Base-by-base conservation (phyloP, 2,797 vertebrate genomes). In the Salarias fasciatus region DNA sequence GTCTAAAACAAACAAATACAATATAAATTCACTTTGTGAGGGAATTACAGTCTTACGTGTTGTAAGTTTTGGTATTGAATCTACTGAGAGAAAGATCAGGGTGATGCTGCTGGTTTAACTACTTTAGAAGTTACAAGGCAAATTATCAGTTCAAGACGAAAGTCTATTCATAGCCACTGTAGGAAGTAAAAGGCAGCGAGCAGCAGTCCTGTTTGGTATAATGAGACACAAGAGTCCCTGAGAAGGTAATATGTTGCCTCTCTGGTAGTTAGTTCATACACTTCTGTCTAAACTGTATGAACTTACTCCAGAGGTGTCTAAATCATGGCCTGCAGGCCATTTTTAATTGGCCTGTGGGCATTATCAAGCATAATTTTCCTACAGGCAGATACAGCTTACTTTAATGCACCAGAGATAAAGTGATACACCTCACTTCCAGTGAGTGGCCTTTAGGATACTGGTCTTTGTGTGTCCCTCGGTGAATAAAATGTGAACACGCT, bases 131-230 rank as follows among this genome's bases (percentile, higher is more conserved):
- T 33, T 24, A 24, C 18, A 58, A 31, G 41, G 35, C 47, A 70
- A 75, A 76, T 69, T 48, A 56, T 24, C 2, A 3, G 18, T 24
- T 24, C 18, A 18, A 24, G 18, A 24, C 24, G 18, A 24, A 24
- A 24, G 18, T 24, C 24, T 24, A 24, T 24, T 55, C 31, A 47
- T 40, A 46, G 54, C n/a, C 15, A 50, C 55, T 45, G 33, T 62
- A n/a, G 60, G 69, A 69, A 68, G 69, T 43, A 18, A 33, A 52
- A 58, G 18, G 18, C 33, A 42, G 37, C 62, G 47, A 53, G 48
- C 49, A 53, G 41, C 13, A 38, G 46, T 69, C 13, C 38, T 56
- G 60, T 58, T 73, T 18, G 45, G 24, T 24, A 11, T 53, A 70
- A 74, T 67, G 13, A 61, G 50, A 67, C 55, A 42, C 41, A 52